A percentile compares a stretch with the other conserved stretches of the same genome.
phyloP scores from a whole-genome alignment of 2,797 vertebrate genomes.

The Myotis planiceps region DNA sequence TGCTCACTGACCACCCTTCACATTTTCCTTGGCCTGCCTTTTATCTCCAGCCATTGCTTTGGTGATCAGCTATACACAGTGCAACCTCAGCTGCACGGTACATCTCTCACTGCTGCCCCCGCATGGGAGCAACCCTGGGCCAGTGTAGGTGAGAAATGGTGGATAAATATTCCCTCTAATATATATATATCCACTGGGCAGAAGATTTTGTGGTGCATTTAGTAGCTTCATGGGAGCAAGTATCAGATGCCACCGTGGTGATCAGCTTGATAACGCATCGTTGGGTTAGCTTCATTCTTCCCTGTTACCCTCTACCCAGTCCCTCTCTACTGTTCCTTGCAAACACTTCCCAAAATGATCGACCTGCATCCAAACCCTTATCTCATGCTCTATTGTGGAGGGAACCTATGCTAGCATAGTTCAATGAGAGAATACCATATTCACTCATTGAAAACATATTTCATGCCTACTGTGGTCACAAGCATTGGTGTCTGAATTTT shows the following conservation, averaged over 20 bases:
- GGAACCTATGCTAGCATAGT: background rate
- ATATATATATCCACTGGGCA: background rate
- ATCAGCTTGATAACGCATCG: too few relatives aligned
- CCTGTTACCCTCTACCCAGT: background rate
- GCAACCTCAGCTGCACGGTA: background rate
- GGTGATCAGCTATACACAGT: background rate
- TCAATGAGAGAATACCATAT: background rate
- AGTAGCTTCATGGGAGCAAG: background rate
- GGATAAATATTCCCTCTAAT: background rate
- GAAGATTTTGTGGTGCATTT: background rate
- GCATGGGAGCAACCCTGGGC: background rate
- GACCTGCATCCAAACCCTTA: background rate
- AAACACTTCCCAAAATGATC: background rate
- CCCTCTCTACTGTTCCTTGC: background rate
- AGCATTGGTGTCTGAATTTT: conserved; percentile 1
- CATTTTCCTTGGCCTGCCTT: background rate
- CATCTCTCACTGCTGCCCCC: background rate
- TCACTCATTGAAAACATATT: background rate
- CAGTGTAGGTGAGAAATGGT: background rate
- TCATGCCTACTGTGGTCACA: background rate
- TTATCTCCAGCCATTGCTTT: background rate
- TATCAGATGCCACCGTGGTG: background rate
- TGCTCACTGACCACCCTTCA: too few relatives aligned
- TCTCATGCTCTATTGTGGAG: background rate
- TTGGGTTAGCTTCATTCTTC: background rate